Conservation (phyloP, 2,113 vertebrate species). For the Oreochromis spilurus region DNA sequence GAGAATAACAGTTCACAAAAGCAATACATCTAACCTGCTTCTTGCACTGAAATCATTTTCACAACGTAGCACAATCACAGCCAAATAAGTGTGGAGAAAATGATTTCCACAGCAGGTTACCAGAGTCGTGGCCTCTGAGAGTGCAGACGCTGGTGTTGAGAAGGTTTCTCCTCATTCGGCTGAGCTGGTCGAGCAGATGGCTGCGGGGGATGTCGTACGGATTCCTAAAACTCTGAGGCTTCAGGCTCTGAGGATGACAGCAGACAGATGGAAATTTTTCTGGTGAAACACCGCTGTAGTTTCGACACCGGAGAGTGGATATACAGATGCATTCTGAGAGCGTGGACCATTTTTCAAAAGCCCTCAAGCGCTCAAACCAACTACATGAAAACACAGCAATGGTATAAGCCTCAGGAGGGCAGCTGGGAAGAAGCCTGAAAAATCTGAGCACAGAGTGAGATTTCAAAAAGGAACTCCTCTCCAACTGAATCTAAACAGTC, state of each 20-base stretch:
- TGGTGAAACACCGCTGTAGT: neutral
- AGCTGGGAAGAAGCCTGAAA: neutral
- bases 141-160: conserved; percentile 81
- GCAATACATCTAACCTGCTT: neutral
- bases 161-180: conserved; percentile 94
- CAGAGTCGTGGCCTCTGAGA: conserved; percentile 90
- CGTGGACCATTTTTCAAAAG: neutral
- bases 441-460: neutral
- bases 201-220: conserved; percentile 94
- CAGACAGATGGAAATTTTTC: neutral
- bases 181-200: conserved; percentile 94
- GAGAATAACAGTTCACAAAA: neutral
- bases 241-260: conserved; percentile 77
- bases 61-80: neutral
- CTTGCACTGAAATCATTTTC: neutral
- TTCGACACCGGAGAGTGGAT: neutral
- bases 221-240: conserved; percentile 93
- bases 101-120: conserved; percentile 44
- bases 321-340: neutral
- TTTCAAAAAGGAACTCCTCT: neutral
- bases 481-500: neutral
- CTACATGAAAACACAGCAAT: neutral
- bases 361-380: neutral
- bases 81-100: neutral
- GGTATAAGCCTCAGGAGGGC: neutral